phyloP scores from a whole-genome alignment of 1,140 invertebrate species.

The Rhagoletis zephyria region DNA sequence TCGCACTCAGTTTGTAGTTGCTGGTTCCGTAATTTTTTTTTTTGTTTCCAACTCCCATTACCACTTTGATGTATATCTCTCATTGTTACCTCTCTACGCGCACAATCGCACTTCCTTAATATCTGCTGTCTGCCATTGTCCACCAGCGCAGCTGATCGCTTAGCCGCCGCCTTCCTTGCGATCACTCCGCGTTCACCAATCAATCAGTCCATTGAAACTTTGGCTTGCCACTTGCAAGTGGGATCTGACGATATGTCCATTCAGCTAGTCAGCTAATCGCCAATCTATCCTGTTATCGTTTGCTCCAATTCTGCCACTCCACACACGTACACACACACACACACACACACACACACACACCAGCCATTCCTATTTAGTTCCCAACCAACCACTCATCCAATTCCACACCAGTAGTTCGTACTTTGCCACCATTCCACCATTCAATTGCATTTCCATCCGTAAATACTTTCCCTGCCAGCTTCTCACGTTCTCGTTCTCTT shows the following conservation, averaged over 20 bases:
- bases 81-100: slow-evolving; percentile 13
- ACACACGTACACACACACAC: not conserved
- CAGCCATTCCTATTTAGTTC: not conserved
- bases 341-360: not conserved
- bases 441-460: not conserved
- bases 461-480: not conserved
- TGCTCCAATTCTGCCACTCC: not conserved
- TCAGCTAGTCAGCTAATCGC: slow-evolving; percentile 5
- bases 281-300: not conserved
- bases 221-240: not conserved
- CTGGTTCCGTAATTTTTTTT: not conserved
- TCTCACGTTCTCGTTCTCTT: slow-evolving; percentile 22
- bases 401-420: not conserved
- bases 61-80: slow-evolving; percentile 39
- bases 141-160: not conserved
- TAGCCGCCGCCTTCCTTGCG: not conserved
- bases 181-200: not conserved
- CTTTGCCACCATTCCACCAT: not conserved
- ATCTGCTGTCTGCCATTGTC: not conserved
- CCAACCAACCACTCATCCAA: not conserved
- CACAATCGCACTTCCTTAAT: slow-evolving; percentile 35
- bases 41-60: not conserved
- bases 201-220: not conserved
- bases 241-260: not conserved
- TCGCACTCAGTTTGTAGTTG: not conserved